Conservation (phyloP, 2,797 vertebrate genomes). For the Denticeps clupeoides region DNA sequence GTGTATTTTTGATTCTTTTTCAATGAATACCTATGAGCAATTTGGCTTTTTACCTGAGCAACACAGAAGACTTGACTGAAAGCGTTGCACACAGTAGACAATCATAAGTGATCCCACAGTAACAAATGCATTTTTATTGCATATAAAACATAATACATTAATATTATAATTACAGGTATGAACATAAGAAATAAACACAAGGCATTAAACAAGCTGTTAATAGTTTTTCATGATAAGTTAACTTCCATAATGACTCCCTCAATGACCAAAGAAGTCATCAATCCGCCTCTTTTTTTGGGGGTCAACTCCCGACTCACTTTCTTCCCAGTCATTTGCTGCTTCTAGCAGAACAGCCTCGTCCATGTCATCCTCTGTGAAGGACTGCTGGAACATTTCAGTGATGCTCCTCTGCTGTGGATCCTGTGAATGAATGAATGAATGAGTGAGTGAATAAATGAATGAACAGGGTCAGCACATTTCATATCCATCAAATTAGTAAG, state of each 20-base stretch:
- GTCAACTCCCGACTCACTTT: constrained; percentile 30
- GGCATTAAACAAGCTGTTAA: no score
- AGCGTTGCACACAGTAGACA: no score
- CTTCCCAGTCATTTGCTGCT: constrained; percentile 60
- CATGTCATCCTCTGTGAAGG: constrained; percentile 58
- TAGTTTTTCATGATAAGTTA: background rate
- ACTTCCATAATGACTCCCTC: background rate
- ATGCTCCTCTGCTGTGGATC: constrained; percentile 76
- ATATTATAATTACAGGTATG: no score
- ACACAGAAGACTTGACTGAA: no score
- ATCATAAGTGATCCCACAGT: no score
- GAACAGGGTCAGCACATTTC: constrained; percentile 5
- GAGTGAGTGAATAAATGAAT: background rate
- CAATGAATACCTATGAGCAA: no score
- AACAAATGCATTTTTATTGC: no score
- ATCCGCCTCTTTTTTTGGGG: constrained; percentile 50
- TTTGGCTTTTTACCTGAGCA: no score
- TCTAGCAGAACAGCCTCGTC: constrained; percentile 64
- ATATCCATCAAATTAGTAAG: no score
- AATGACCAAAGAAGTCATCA: constrained; percentile 51
- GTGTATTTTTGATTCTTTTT: no score
- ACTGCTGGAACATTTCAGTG: constrained; percentile 81
- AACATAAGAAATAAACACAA: no score
- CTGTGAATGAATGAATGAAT: constrained; percentile 26
- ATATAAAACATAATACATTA: no score